Conservation (phyloP, 2,888 invertebrate genomes). For the Drosophila ustulata region DNA sequence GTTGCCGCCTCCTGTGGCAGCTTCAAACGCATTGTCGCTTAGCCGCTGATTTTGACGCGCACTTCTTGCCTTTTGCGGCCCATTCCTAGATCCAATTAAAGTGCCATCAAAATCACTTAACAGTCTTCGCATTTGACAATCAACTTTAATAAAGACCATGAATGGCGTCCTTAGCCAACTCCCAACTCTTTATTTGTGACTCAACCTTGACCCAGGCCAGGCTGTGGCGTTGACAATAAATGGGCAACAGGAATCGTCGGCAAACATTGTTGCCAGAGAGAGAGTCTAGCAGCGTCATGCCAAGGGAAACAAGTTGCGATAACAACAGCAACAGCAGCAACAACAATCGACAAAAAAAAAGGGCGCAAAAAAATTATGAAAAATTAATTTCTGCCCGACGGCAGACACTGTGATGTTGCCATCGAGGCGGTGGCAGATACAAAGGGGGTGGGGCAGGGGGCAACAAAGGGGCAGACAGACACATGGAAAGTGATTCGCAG, state of each 20-base stretch:
- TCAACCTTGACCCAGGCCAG: conserved; percentile 69
- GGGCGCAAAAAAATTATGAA: conserved; percentile 81
- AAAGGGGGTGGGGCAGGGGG: background rate
- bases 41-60: conserved; percentile 23
- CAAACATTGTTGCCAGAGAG: conserved; percentile 48
- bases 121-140: conserved; percentile 74
- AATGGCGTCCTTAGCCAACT: conserved; percentile 24
- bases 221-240: conserved; percentile 51
- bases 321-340: conserved; percentile 56
- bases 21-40: conserved; percentile 37
- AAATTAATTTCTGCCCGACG: conserved; percentile 79
- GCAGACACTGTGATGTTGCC: conserved; percentile 51
- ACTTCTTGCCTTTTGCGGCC: conserved; percentile 10
- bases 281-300: conserved; percentile 20
- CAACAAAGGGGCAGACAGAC: conserved; percentile 53
- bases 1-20: conserved; percentile 24
- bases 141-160: conserved; percentile 76
- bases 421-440: too few relatives aligned
- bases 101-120: conserved; percentile 78
- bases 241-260: conserved; percentile 58
- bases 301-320: conserved; percentile 75
- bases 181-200: background rate
- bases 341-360: conserved; percentile 45
- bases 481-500: conserved; percentile 67
- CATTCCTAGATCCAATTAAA: conserved; percentile 71